Base-by-base conservation (phyloP, 2,113 vertebrate species). In the Hemichromis elongatus region DNA sequence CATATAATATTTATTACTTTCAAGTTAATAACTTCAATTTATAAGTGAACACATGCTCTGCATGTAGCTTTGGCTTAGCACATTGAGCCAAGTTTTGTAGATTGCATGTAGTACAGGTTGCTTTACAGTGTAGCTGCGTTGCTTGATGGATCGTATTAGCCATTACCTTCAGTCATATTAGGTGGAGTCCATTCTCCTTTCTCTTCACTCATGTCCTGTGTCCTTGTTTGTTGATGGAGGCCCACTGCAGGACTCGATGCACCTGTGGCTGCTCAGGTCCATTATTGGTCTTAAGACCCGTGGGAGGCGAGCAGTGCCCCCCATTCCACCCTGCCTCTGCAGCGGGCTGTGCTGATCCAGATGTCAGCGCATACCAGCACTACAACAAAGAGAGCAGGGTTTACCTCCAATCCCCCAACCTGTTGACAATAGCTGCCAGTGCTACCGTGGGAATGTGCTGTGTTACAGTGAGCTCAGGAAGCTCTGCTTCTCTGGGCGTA, bases 341-440 rank as follows among this genome's bases (percentile, higher is more conserved):
- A 80, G 56, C 30, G 40, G 59, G 82, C 21, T 30, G 79, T 55
- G 79, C 89, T 87, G 90, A 91, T 92, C 90, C 94, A 94, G 91
- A 90, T 93, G 93, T 94, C 80, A 68, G 84, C 80, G 75, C 90
- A 92, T 92, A 93, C 91, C 90, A 91, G 83, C 42, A 2, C 61
- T 59, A 81, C 85, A 90, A 90, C 90, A 93, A 88, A 93, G 90
- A 79, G 53, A 28, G 33, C 66, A 9, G 90, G 93, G 86, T 90
- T 94, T 92, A 85, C 28, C 84, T 90, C 2, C 86, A 86, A 93
- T 93, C 89, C 88, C 81, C 82, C 18, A 45, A 91, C 87, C 88
- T 94, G 93, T 90, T 94, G 92, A 91, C 90, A 80, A 26, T 73
- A 93, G 91, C 92, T 86, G 90, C 90, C 80, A 18, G 68, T 26